Percentiles rank a stretch among this genome's conserved stretches.
Conservation (phyloP, 2,113 vertebrate species). For the Myiopsitta monachus region DNA sequence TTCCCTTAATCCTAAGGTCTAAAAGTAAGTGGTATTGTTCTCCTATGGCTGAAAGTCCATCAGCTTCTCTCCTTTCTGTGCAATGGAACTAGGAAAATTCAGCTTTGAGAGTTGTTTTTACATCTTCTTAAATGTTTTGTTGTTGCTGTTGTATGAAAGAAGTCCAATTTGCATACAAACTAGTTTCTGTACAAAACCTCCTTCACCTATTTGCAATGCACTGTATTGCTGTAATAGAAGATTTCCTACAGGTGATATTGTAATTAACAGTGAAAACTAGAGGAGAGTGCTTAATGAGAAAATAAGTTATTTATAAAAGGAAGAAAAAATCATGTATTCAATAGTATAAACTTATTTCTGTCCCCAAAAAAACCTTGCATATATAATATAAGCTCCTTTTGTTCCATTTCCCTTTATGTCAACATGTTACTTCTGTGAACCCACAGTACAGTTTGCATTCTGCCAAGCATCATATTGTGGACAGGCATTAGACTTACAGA, state of each 20-base stretch:
- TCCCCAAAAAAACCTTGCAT: not conserved
- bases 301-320: not conserved
- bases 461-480: not conserved
- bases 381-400: not conserved
- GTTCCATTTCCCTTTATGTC: not conserved
- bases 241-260: not conserved
- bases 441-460: not conserved
- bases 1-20: not conserved
- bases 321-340: fast-evolving
- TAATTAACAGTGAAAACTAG: not conserved
- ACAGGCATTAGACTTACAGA: not conserved
- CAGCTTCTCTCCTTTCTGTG: not conserved
- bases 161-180: not conserved
- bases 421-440: not conserved
- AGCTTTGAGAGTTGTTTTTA: not conserved
- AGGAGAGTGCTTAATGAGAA: not conserved
- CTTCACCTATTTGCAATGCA: not conserved
- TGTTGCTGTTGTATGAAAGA: not conserved
- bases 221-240: not conserved
- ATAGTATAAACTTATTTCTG: not conserved
- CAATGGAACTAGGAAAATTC: not conserved
- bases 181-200: not conserved
- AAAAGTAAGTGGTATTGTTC: not conserved
- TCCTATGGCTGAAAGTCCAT: not conserved
- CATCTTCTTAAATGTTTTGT: not conserved